These are phyloP conservation scores for Poeciliopsis retropinna DNA, from an alignment of 2,113 vertebrate genomes.

Conservation along the genomic window DNA sequence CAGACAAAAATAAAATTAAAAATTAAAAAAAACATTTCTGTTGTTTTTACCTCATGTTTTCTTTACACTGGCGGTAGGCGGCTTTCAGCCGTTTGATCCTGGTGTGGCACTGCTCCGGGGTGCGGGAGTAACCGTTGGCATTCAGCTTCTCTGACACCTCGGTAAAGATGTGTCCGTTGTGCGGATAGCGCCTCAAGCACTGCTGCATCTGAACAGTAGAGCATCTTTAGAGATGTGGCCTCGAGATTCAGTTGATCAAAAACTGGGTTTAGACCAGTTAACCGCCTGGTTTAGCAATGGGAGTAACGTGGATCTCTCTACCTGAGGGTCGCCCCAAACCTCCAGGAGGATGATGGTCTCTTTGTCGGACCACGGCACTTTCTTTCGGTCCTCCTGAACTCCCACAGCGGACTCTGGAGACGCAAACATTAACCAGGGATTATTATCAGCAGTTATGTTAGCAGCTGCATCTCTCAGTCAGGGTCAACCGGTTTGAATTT, in stretches of 20 bases:
- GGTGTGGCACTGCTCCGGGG: conserved; percentile 76
- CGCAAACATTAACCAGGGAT: not conserved
- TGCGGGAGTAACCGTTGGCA: conserved; percentile 66
- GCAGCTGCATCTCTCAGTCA: not conserved
- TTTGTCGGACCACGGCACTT: conserved; percentile 77
- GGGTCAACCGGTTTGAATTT: not conserved
- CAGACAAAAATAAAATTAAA: no score
- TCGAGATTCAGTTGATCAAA: not conserved
- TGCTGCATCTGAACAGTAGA: conserved; percentile 60
- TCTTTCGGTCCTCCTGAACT: conserved; percentile 72
- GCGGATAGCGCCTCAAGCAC: conserved; percentile 66
- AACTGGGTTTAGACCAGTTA: not conserved
- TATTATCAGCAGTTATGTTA: not conserved
- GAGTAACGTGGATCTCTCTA: conserved; percentile 1
- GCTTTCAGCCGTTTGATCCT: conserved; percentile 77
- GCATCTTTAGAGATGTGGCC: not conserved
- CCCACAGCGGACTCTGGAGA: conserved; percentile 59
- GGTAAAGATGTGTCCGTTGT: conserved; percentile 74
- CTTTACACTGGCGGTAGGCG: conserved; percentile 73
- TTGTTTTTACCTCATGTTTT: conserved; percentile 65
- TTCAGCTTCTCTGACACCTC: conserved; percentile 73
- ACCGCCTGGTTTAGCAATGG: not conserved
- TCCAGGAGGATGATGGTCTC: conserved; percentile 79
- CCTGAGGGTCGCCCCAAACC: conserved; percentile 76
- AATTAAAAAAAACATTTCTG: not conserved